Base-by-base conservation (phyloP, 2,113 vertebrate genomes). In the Amphiprion ocellaris region DNA sequence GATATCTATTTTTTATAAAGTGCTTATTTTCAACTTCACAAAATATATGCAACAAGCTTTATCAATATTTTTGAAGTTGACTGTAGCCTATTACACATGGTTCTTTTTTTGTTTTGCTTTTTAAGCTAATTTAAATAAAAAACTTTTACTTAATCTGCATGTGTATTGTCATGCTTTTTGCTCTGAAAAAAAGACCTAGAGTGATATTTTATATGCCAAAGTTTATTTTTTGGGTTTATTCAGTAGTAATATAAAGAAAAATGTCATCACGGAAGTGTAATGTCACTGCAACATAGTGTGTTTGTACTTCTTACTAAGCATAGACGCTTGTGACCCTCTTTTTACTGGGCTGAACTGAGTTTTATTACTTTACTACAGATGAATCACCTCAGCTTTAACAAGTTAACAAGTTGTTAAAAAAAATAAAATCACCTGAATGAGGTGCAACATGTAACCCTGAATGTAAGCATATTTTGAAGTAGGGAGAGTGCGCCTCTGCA, bases 1-100 rank as follows among this genome's bases (percentile, higher is more conserved):
- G 94, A 95, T 94, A 89, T 94, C 77, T 81, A 92, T 95, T 94
- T 94, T 95, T 94, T 93, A 90, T 90, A 90, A 92, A 88, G 87
- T 89, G 82, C 87, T 89, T 73, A 85, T 92, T 91, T 89, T 91
- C 83, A 85, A 59, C 82, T 90, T 86, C 87, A 90, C 74, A 84
- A 85, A 87, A 81, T 83, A n/a, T 71, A 84, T 66, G 70, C 77
- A 86, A 93, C 83, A 80, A 69, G 72, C 58, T 90, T 61, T 73
- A 86, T 89, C 80, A 56, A 68, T 87, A 70, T 73, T 90, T 89
- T 79, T 64, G 81, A 91, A 81, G 83, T 88, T 78, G 83, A 79
- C 69, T 87, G 79, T 92, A 92, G 84, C 66, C 75, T 16, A 59
- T 82, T 82, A 87, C 75, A 79, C 12, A 52, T 73, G 14, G 61